phyloP scores from a whole-genome alignment of 2,113 vertebrate genomes.

The Eptatretus burgeri region DNA sequence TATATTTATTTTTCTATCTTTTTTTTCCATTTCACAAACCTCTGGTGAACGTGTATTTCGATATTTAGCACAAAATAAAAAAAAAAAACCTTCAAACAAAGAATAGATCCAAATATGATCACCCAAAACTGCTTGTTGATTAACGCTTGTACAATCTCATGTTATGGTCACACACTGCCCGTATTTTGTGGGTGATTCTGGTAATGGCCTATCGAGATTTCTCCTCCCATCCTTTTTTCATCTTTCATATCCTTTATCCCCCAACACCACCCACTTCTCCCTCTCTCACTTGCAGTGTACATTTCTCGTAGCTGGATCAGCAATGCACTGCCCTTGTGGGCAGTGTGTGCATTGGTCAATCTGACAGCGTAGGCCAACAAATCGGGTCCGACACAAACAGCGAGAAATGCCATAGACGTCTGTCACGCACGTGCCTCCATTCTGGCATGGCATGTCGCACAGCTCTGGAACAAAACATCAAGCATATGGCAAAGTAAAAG shows the following conservation, averaged over 20 bases:
- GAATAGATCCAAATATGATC: constrained; percentile 10
- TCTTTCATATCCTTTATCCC: constrained; percentile 10
- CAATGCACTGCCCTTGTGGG: constrained; percentile 35
- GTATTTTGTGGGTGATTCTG: neutral
- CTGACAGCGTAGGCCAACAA: constrained; percentile 33
- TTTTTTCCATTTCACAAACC: constrained; percentile 13
- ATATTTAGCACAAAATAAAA: too few relatives aligned
- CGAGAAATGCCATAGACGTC: constrained; percentile 24
- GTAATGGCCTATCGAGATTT: constrained; percentile 9
- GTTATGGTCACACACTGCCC: neutral
- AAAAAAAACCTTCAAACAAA: neutral
- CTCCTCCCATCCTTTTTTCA: constrained; percentile 10
- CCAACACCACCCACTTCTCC: constrained; percentile 3
- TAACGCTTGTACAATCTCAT: neutral
- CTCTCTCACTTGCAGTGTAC: constrained; percentile 45
- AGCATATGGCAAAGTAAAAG: too few relatives aligned
- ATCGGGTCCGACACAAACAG: constrained; percentile 35
- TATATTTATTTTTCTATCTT: neutral
- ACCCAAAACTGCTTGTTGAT: neutral
- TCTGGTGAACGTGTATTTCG: too few relatives aligned
- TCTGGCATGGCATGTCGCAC: constrained; percentile 50
- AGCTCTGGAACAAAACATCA: constrained; percentile 21
- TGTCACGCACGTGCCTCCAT: constrained; percentile 40
- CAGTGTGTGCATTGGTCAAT: constrained; percentile 51
- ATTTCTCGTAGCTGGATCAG: constrained; percentile 23